Base-by-base conservation (phyloP, 1,140 invertebrate genomes). In the Pachypsylla venusta region DNA sequence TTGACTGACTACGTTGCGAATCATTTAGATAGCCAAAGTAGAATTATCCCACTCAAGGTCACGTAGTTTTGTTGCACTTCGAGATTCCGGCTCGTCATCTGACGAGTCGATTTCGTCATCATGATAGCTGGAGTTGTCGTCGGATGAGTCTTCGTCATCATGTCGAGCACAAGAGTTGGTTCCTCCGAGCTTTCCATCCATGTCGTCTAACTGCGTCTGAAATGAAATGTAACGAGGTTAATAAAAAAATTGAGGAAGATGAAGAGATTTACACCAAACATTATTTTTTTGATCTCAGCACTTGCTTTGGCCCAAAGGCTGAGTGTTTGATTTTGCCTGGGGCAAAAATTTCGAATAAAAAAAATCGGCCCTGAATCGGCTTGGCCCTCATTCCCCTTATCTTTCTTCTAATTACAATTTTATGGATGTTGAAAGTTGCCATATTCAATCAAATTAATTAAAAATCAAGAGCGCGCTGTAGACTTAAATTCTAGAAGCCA, bases 21-120 rank as follows among this genome's bases (percentile, higher is more conserved):
- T n/a, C n/a, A 59, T 64, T 73, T 75, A 77, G 65, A 77, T 78
- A 60, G 74, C 73, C 39, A 79, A 70, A 53, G 73, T 78, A 48
- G 79, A 80, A 69, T 82, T 77, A 69, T 82, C 80, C 80, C 80
- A 82, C 64, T 82, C 80, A 39, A 82, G 68, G 26, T 69, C 70
- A 60, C 71, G 70, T 13, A 69, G 66, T 61, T 72, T 71, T 19
- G 68, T 70, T 14, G 62, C 60, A 19, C 68, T 69, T 24, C 62
- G 60, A 58, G 68, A 67, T 24, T 66, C 69, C 25, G 74, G 73
- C 30, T 79, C 78, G 22, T 79, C 78, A 55, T 77, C 76, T 19
- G 73, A 72, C 5, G 70, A 71, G 54, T 76, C 76, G 7, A 65
- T 58, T 19, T 76, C 72, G 26, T 77, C 75, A 59, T 73, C 72